These are phyloP conservation scores for Hesperia comma DNA, from an alignment of 2,888 invertebrate species.

Conservation along the genomic window DNA sequence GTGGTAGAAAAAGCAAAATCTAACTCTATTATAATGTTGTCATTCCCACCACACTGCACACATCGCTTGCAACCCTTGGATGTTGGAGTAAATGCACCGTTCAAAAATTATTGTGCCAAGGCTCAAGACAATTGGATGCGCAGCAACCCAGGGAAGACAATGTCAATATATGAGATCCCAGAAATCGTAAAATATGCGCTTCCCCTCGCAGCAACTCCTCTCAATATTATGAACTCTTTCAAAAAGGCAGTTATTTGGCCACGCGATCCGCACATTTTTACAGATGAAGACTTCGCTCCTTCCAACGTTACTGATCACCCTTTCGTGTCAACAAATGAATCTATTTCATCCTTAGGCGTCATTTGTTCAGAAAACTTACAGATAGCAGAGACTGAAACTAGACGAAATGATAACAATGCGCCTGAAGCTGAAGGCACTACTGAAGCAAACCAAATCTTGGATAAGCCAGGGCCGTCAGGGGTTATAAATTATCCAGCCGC, in stretches of 20 bases:
- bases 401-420: too few species aligned
- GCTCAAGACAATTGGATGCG: conserved; percentile 43
- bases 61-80: conserved; percentile 45
- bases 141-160: conserved; percentile 41
- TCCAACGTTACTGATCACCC: too few species aligned
- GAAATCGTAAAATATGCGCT: conserved; percentile 19
- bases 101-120: conserved; percentile 43
- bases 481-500: too few species aligned
- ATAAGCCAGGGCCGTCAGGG: too few species aligned
- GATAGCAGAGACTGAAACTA: too few species aligned
- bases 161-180: conserved; percentile 43
- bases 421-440: too few species aligned
- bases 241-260: conserved; percentile 44
- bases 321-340: too few species aligned
- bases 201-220: conserved; percentile 42
- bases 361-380: too few species aligned
- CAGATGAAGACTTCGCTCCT: conserved; percentile 34
- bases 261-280: conserved; percentile 37
- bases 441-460: too few species aligned
- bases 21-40: conserved; percentile 38
- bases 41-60: conserved; percentile 38
- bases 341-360: too few species aligned
- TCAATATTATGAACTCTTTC: conserved; percentile 42
- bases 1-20: conserved; percentile 29
- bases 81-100: conserved; percentile 42